Percentiles rank a stretch among this genome's conserved stretches.
phyloP scores from a whole-genome alignment of 2,113 vertebrate genomes.

The Nymphicus hollandicus region DNA sequence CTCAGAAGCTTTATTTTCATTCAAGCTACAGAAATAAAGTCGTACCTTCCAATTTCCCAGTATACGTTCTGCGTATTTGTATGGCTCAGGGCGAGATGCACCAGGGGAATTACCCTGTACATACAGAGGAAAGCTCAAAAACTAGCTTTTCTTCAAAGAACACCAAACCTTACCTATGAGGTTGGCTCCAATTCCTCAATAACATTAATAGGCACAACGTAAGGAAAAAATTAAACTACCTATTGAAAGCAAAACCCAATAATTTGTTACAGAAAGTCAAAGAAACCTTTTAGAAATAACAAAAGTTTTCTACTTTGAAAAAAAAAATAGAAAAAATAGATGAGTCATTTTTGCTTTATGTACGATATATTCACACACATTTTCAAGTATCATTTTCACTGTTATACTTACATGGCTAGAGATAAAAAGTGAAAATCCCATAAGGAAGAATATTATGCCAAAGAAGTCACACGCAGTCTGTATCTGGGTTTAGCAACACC shows the following conservation, averaged over 20 bases:
- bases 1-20: constrained; percentile 67
- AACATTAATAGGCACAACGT: constrained; percentile 42
- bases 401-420: constrained; percentile 45
- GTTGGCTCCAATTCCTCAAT: not conserved
- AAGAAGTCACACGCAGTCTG: not conserved
- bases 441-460: constrained; percentile 21
- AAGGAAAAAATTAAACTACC: constrained; percentile 23
- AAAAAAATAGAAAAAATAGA: constrained; percentile 53
- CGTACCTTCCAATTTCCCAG: constrained; percentile 42
- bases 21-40: constrained; percentile 63
- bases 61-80: not conserved
- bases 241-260: constrained; percentile 4
- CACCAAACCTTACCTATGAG: not conserved
- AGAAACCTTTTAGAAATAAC: constrained; percentile 40
- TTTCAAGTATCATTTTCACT: constrained; percentile 58
- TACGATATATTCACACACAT: constrained; percentile 46
- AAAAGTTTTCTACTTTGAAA: constrained; percentile 10
- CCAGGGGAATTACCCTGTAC: constrained; percentile 27
- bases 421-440: constrained; percentile 11
- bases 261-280: constrained; percentile 36
- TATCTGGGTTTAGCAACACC: constrained; percentile 37
- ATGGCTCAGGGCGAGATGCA: constrained; percentile 24
- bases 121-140: constrained; percentile 12
- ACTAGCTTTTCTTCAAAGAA: constrained; percentile 16
- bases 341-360: constrained; percentile 51